Percentiles rank a stretch among this genome's conserved stretches.
Conservation (phyloP, 2,888 invertebrate genomes). For the Ephialtes manifestator region DNA sequence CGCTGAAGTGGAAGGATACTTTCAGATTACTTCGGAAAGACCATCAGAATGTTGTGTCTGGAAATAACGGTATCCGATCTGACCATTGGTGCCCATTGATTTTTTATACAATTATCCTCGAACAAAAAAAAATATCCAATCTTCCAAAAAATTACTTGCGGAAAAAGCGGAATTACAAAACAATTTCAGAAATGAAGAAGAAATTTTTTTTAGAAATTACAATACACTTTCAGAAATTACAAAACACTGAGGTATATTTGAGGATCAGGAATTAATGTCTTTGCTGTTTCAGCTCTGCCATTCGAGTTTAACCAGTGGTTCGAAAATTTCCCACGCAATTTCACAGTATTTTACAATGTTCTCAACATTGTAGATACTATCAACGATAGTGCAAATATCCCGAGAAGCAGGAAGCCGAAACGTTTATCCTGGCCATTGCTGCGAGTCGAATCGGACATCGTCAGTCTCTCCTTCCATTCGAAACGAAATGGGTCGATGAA, state of each 20-base stretch:
- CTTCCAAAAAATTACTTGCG: too few species aligned
- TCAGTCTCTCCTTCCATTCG: conserved; percentile 36
- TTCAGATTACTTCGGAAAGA: background rate
- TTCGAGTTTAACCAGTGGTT: background rate
- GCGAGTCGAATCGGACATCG: conserved; percentile 24
- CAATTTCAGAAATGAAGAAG: too few species aligned
- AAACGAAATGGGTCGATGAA: conserved; percentile 51
- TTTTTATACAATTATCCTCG: background rate
- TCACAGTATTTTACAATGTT: background rate
- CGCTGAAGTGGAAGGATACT: background rate
- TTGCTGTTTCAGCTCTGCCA: background rate
- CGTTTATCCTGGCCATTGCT: conserved; percentile 13
- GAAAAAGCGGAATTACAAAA: too few species aligned
- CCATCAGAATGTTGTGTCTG: background rate
- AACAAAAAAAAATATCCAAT: too few species aligned
- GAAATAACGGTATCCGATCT: too few species aligned
- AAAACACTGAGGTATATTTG: background rate
- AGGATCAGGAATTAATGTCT: background rate
- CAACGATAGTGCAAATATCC: background rate
- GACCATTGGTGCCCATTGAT: background rate
- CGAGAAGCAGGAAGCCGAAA: background rate
- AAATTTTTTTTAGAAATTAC: too few species aligned
- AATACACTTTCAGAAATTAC: too few species aligned
- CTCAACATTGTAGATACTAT: background rate
- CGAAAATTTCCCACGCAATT: conserved; percentile 21